Evolutionary conservation across 2,113 vertebrate species (phyloP), one percentile per base, ranked within the genome.

Genomic region (Coracopsis vasa): DNA sequence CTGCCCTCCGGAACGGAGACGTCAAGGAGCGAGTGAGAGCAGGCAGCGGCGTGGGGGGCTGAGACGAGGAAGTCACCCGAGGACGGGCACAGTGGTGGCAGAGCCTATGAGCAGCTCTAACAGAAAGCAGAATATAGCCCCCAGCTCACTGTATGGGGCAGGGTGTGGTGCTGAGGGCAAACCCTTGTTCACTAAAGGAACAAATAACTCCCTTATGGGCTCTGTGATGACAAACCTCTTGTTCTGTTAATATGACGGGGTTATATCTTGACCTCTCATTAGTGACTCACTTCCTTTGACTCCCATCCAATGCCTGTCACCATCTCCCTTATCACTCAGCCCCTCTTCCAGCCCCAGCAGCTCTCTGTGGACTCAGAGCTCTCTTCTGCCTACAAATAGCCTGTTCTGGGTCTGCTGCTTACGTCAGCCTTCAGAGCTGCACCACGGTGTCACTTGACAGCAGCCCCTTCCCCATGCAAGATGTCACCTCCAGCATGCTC

Each of bases 331-430:
- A 17, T 45, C 50, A 35, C 39, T 39, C 16, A 39, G 28, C 17
- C n/a, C 53, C 48, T 31, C 7, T 12, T 25, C 0, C 10, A 72
- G 58, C 53, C 2, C 2, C 53, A 70, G 92, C 39, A 69, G 84
- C 47, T 66, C 71, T 47, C 7, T 1, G 7, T 18, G 50, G 20
- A 4, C 62, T 66, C 15, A 41, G 58, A 60, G 37, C 29, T 44
- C 21, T 64, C 21, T 39, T 11, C 58, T 66, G 35, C 25, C 39
- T 65, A 10, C 13, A n/a, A 8, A 10, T 12, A 39, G 39, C 56
- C 42, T 3, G 0, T 67, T 64, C 35, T 0, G 0, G 10, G 4
- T 24, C 50, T 74, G 27, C 31, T 41, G 23, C 5, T 44, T 0
- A 0, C 27, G 6, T 71, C 42, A 70, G 78, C 42, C 13, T 79